phyloP scores from a whole-genome alignment of 2,888 invertebrate species.

The Vanessa cardui region DNA sequence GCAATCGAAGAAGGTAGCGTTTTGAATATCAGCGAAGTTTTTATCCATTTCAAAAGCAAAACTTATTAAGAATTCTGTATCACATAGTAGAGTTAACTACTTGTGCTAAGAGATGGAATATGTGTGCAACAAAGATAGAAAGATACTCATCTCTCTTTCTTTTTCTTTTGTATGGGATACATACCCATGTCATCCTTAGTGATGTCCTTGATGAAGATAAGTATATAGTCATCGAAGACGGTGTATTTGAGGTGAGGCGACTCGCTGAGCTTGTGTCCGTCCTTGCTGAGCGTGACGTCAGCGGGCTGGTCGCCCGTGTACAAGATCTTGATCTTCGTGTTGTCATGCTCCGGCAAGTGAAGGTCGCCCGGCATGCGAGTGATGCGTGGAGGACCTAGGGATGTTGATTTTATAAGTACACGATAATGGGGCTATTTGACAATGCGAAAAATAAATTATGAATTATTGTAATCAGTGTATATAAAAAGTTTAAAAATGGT shows the following conservation, averaged over 20 bases:
- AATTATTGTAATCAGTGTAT: too few species aligned
- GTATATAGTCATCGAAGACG: slow-evolving; percentile 98
- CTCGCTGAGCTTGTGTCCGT: slow-evolving; percentile 89
- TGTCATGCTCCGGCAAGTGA: slow-evolving; percentile 96
- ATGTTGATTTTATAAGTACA: not conserved
- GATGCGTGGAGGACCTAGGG: slow-evolving; percentile 93
- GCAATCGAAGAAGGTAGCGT: too few species aligned
- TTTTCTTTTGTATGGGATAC: slow-evolving; percentile 32
- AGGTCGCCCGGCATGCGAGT: slow-evolving; percentile 94
- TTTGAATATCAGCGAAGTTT: too few species aligned
- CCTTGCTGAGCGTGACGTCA: slow-evolving; percentile 91
- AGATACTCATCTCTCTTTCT: too few species aligned
- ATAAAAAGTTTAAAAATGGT: too few species aligned
- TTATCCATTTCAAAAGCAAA: too few species aligned
- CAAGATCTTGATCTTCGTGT: slow-evolving; percentile 98
- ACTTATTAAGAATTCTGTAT: too few species aligned
- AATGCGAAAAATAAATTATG: too few species aligned
- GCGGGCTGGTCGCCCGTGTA: slow-evolving; percentile 98
- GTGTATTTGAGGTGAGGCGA: slow-evolving; percentile 93
- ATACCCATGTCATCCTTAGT: slow-evolving; percentile 93
- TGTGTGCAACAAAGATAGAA: too few species aligned
- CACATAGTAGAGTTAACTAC: too few species aligned
- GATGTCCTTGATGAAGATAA: slow-evolving; percentile 97
- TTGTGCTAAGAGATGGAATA: too few species aligned
- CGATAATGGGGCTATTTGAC: too few species aligned